phyloP scores from a whole-genome alignment of 2,113 vertebrate genomes.

The Gracilinanus agilis region DNA sequence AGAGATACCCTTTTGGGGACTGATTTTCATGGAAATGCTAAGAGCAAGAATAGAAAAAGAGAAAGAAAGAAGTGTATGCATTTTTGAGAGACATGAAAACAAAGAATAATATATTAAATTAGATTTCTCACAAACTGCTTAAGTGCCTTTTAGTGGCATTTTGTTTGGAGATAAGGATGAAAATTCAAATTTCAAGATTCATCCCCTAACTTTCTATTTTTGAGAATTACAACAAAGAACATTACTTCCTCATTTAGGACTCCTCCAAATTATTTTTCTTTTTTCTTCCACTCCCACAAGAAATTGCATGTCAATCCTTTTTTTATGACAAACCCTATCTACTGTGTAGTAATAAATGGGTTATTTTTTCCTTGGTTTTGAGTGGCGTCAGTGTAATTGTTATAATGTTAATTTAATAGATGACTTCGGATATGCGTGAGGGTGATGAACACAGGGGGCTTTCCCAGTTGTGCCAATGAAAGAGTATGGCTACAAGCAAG shows the following conservation, averaged over 20 bases:
- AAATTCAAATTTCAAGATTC: not conserved
- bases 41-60: not conserved
- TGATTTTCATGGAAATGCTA: not conserved
- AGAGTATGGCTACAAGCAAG: constrained; percentile 19
- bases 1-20: not conserved
- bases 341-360: not conserved
- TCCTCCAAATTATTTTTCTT: not conserved
- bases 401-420: constrained; percentile 41
- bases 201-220: constrained; percentile 35
- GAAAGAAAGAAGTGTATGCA: not conserved
- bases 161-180: not conserved
- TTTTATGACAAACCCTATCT: constrained; percentile 4
- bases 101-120: not conserved
- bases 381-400: constrained; percentile 55
- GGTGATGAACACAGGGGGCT: constrained; percentile 28
- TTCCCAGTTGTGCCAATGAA: not conserved
- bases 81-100: not conserved
- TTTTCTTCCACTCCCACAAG: constrained; percentile 2
- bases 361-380: not conserved
- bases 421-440: not conserved
- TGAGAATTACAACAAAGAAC: constrained; percentile 15
- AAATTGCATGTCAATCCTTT: not conserved
- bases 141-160: not conserved
- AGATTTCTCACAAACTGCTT: not conserved
- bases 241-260: not conserved